These are phyloP conservation scores for Magallana gigas DNA, from an alignment of 1,140 invertebrate genomes.

Conservation along the genomic window DNA sequence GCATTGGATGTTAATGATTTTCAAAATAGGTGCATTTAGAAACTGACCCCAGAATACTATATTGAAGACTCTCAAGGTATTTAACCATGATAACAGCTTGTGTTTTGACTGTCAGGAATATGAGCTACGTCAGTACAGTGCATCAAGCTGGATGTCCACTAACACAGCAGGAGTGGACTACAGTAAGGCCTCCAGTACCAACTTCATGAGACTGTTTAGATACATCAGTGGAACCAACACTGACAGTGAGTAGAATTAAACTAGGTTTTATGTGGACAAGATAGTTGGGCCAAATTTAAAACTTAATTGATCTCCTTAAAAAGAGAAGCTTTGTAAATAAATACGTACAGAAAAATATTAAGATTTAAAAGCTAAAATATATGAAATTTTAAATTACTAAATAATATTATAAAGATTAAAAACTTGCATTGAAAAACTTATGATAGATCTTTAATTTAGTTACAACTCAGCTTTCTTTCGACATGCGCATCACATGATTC, in stretches of 20 bases:
- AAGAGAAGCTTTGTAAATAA: not conserved
- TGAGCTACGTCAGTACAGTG: conserved; percentile 72
- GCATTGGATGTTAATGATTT: not conserved
- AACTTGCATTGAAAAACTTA: not conserved
- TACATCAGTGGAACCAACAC: conserved; percentile 77
- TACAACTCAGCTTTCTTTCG: too few relatives aligned
- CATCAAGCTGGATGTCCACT: conserved; percentile 73
- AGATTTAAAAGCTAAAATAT: not conserved
- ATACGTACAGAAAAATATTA: not conserved
- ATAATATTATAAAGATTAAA: too few relatives aligned
- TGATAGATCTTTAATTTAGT: not conserved
- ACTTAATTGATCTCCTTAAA: not conserved
- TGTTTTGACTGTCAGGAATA: conserved; percentile 59
- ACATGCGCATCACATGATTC: too few relatives aligned
- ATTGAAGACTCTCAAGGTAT: not conserved
- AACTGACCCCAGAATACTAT: not conserved
- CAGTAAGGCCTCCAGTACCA: conserved; percentile 54
- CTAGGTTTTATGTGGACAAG: not conserved
- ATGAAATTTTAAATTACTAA: not conserved
- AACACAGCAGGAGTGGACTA: conserved; percentile 64
- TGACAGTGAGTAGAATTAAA: conserved; percentile 55
- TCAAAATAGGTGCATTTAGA: not conserved
- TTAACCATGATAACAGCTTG: too few relatives aligned
- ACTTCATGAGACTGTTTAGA: conserved; percentile 73
- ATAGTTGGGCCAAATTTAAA: not conserved